phyloP scores from a whole-genome alignment of 23 tunicate species.

The Botrylloides violaceus region DNA sequence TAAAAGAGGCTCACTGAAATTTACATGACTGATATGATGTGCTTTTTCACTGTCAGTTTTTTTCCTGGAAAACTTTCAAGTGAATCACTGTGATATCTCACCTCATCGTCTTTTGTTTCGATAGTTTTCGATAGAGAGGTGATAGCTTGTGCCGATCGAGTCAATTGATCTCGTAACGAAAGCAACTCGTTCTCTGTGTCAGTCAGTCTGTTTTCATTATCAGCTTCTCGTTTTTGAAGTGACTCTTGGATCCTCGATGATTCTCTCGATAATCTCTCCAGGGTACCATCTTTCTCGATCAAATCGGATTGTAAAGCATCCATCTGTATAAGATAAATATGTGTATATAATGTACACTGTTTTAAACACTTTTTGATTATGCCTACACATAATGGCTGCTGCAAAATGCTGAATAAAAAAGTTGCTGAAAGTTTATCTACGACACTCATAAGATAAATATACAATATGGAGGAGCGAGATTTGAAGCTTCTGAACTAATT shows the following conservation, averaged over 20 bases:
- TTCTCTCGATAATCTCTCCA: constrained; percentile 15
- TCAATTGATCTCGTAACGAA: background rate
- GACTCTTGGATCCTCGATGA: constrained; percentile 19
- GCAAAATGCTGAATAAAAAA: too few relatives aligned
- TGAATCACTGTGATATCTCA: too few relatives aligned
- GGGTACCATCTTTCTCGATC: constrained; percentile 6
- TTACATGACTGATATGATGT: too few relatives aligned
- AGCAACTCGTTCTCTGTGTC: constrained; percentile 21
- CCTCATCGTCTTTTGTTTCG: constrained; percentile 26
- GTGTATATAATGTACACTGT: background rate
- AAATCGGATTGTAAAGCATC: constrained; percentile 18
- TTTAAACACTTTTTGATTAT: too few relatives aligned
- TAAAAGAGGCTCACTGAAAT: too few relatives aligned
- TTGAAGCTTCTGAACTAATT: too few relatives aligned
- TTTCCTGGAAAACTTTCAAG: too few relatives aligned
- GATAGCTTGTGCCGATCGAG: background rate
- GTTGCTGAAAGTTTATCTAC: too few relatives aligned
- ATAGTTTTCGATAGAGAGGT: constrained; percentile 6
- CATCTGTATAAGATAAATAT: constrained; percentile 5
- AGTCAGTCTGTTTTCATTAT: constrained; percentile 11
- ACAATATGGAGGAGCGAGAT: too few relatives aligned
- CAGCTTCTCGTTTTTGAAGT: constrained; percentile 22
- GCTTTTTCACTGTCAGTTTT: too few relatives aligned
- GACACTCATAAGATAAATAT: too few relatives aligned
- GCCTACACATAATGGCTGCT: too few relatives aligned